Percentiles rank a stretch among this genome's conserved stretches.
Evolutionary conservation across 2,888 invertebrate genomes (phyloP).

Genomic region (Chrysina gloriosa): DNA sequence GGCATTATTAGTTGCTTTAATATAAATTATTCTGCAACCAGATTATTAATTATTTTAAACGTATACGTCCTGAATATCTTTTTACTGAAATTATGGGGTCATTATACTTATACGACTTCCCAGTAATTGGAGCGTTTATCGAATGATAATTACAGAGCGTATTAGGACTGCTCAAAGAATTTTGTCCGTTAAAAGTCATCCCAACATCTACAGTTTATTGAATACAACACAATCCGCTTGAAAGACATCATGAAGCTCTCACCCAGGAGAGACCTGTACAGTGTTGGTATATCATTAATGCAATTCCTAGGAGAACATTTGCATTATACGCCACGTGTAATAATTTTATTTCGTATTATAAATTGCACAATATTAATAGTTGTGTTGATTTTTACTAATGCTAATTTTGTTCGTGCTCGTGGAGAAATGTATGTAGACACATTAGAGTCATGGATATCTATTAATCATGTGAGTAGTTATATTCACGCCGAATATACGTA

Average conservation of each 20-base stretch:
- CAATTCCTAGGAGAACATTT: not conserved
- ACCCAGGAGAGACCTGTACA: not conserved
- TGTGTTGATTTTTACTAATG: not conserved
- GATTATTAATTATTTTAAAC: too few relatives aligned
- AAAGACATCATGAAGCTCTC: not conserved
- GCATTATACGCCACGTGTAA: not conserved
- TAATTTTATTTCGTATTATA: not conserved
- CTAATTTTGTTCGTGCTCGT: not conserved
- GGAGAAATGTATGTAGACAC: constrained; percentile 4
- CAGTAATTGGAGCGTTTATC: too few relatives aligned
- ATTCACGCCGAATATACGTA: not conserved
- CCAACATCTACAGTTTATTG: too few relatives aligned
- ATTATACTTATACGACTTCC: too few relatives aligned
- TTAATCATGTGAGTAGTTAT: constrained; percentile 7
- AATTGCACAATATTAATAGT: not conserved
- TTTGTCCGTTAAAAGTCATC: too few relatives aligned
- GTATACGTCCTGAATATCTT: too few relatives aligned
- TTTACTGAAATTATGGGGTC: too few relatives aligned
- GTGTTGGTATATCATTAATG: not conserved
- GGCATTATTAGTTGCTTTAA: too few relatives aligned
- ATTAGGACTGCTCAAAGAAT: too few relatives aligned
- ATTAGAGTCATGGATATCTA: not conserved
- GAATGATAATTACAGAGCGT: too few relatives aligned
- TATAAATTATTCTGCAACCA: too few relatives aligned
- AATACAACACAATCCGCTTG: too few relatives aligned